phyloP scores from a whole-genome alignment of 2,888 invertebrate species.

The Sarcophaga carnaria region DNA sequence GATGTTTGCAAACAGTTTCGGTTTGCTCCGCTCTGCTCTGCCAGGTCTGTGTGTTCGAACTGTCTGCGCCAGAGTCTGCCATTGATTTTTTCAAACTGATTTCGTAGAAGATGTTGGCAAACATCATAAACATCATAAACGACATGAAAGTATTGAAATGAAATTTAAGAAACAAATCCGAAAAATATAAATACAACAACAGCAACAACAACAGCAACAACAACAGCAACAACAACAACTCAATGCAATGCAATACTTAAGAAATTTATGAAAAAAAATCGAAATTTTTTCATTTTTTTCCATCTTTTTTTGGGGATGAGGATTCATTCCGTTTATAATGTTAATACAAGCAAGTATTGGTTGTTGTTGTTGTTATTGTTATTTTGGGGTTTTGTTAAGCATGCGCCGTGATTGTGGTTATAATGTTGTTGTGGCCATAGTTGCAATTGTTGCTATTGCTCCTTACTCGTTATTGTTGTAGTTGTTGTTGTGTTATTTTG shows the following conservation, averaged over 20 bases:
- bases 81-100: slow-evolving; percentile 70
- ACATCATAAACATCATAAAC: slow-evolving; percentile 72
- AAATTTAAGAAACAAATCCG: slow-evolving; percentile 57
- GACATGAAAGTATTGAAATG: slow-evolving; percentile 68
- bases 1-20: slow-evolving; percentile 49
- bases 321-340: slow-evolving; percentile 50
- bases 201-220: neutral
- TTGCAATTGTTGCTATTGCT: slow-evolving; percentile 38
- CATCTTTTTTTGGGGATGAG: slow-evolving; percentile 44
- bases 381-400: slow-evolving; percentile 62
- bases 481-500: slow-evolving; percentile 58
- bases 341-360: slow-evolving; percentile 23
- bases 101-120: slow-evolving; percentile 71
- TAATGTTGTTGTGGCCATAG: slow-evolving; percentile 28
- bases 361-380: slow-evolving; percentile 14
- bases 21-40: neutral
- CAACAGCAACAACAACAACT: neutral
- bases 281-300: neutral
- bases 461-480: slow-evolving; percentile 20
- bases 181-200: slow-evolving; percentile 17
- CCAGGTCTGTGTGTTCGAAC: slow-evolving; percentile 2
- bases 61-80: slow-evolving; percentile 44
- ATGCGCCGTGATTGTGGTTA: slow-evolving; percentile 67
- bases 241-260: neutral
- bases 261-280: neutral